Evolutionary conservation across 2,113 vertebrate species (phyloP).

Genomic region (Corythaeola cristata): DNA sequence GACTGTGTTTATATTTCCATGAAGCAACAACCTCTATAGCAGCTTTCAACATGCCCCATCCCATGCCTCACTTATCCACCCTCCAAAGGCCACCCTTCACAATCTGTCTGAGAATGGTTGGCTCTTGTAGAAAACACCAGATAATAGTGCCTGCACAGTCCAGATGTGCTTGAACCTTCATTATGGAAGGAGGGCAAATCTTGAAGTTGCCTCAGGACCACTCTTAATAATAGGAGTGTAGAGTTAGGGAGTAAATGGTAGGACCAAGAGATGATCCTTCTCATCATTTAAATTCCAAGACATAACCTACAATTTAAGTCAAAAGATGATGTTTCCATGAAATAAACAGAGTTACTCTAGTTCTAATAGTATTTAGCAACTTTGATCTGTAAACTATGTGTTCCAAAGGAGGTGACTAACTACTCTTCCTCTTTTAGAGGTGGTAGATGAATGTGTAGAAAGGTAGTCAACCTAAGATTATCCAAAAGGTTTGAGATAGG

Average conservation of each 20-base stretch:
- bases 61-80: not conserved
- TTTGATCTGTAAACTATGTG: not conserved
- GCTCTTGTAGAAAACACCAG: not conserved
- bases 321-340: not conserved
- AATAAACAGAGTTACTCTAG: not conserved
- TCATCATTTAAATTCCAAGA: not conserved
- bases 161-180: not conserved
- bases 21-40: not conserved
- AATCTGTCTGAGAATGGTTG: not conserved
- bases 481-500: not conserved
- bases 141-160: not conserved
- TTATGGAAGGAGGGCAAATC: not conserved
- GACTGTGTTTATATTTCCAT: not conserved
- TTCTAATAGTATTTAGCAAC: not conserved
- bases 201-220: not conserved
- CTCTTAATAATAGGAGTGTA: too few relatives aligned
- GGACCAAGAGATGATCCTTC: not conserved
- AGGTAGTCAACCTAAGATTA: too few relatives aligned
- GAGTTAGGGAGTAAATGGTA: not conserved
- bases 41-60: too few relatives aligned
- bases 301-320: not conserved
- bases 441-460: not conserved
- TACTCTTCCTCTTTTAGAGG: not conserved
- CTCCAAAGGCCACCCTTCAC: not conserved
- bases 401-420: not conserved